These are phyloP conservation scores for Acrobasis consociella DNA, from an alignment of 2,888 invertebrate genomes.

Conservation along the genomic window DNA sequence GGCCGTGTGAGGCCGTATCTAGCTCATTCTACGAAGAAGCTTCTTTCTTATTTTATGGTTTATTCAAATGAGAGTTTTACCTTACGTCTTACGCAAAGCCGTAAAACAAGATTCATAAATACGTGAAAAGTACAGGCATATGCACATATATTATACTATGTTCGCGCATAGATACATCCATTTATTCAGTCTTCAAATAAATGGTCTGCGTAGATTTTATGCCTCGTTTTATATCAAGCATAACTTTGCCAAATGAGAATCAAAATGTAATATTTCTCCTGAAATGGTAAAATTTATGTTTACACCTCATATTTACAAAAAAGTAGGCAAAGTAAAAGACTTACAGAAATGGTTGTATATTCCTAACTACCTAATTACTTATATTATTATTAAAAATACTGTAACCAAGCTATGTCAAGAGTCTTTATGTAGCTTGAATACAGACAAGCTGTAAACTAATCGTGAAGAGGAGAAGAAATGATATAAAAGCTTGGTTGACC, in stretches of 20 bases:
- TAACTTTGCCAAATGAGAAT: conserved; percentile 11
- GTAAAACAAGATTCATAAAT: conserved; percentile 56
- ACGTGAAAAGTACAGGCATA: conserved; percentile 34
- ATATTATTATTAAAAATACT: no score
- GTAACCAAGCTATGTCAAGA: no score
- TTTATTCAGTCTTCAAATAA: neutral
- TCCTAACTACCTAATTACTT: no score
- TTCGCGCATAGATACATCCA: neutral
- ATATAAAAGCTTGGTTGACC: no score
- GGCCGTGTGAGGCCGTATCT: conserved; percentile 23
- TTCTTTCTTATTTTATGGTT: conserved; percentile 49
- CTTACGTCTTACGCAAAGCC: conserved; percentile 48
- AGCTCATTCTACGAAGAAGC: conserved; percentile 35
- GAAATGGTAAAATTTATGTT: neutral
- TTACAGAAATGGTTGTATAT: no score
- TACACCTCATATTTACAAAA: neutral
- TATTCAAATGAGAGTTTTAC: conserved; percentile 58
- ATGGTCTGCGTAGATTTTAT: conserved; percentile 12
- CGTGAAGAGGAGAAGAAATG: no score
- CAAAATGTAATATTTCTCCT: neutral
- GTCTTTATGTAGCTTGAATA: no score
- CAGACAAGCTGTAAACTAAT: no score
- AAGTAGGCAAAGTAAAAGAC: no score
- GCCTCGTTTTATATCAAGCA: conserved; percentile 11
- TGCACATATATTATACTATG: conserved; percentile 17